A percentile compares a stretch with the other conserved stretches of the same genome.
Evolutionary conservation across 2,113 vertebrate species (phyloP).

Genomic region (Tautogolabrus adspersus): DNA sequence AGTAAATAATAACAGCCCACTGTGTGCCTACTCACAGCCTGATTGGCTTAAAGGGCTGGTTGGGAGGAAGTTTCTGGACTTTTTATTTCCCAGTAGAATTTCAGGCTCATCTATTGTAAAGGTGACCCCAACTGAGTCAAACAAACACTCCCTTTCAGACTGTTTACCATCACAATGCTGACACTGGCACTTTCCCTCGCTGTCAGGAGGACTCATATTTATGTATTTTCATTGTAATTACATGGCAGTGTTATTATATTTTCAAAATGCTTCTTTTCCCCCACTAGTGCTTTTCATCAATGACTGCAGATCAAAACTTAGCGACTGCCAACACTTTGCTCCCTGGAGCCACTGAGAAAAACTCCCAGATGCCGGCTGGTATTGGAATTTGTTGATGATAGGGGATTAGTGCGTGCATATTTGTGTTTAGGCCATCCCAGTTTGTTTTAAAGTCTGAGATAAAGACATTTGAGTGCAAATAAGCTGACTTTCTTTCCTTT

Average conservation of each 20-base stretch:
- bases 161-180: constrained; percentile 79
- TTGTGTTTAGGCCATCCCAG: neutral
- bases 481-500: neutral
- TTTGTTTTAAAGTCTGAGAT: constrained; percentile 17
- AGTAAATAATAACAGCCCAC: constrained; percentile 40
- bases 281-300: constrained; percentile 68
- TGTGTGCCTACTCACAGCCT: constrained; percentile 38
- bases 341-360: constrained; percentile 52
- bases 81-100: constrained; percentile 56
- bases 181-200: constrained; percentile 72
- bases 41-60: constrained; percentile 36
- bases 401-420: neutral
- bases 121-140: constrained; percentile 67
- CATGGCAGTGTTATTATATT: constrained; percentile 65
- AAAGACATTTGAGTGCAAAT: neutral
- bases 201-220: constrained; percentile 71
- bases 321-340: constrained; percentile 70
- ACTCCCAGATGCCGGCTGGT: constrained; percentile 53
- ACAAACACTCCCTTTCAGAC: constrained; percentile 66
- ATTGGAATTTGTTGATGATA: constrained; percentile 38
- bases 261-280: constrained; percentile 66
- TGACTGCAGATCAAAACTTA: constrained; percentile 72
- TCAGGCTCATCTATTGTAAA: constrained; percentile 48
- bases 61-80: constrained; percentile 62
- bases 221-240: constrained; percentile 81